Conservation (phyloP, 2,113 vertebrate genomes). For the Spermophilus dauricus region DNA sequence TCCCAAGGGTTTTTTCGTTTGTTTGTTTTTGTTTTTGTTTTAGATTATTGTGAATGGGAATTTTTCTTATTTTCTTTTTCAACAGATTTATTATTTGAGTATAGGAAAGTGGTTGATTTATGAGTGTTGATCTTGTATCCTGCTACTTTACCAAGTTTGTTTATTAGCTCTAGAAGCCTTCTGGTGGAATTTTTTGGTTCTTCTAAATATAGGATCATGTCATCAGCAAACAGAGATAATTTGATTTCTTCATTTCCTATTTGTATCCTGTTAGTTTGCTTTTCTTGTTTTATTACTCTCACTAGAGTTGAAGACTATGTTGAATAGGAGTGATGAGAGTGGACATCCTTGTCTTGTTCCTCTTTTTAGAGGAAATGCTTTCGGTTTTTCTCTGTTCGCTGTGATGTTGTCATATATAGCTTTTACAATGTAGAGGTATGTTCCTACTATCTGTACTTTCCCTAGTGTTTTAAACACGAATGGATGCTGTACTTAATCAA, state of each 20-base stretch:
- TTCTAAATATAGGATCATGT: slow-evolving; percentile 20
- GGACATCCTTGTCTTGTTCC: not conserved
- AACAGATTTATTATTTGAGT: too few relatives aligned
- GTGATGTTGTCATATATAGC: too few relatives aligned
- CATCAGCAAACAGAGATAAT: not conserved
- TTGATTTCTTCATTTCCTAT: slow-evolving; percentile 16
- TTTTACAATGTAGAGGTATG: too few relatives aligned
- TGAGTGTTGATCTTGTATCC: not conserved
- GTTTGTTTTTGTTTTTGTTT: not conserved
- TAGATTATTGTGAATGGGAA: not conserved
- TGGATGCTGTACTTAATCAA: too few relatives aligned
- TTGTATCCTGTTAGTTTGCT: not conserved
- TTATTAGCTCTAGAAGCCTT: not conserved
- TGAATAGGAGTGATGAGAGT: slow-evolving; percentile 16
- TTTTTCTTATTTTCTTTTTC: not conserved
- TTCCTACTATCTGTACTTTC: too few relatives aligned
- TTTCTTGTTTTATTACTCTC: not conserved
- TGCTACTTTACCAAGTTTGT: not conserved
- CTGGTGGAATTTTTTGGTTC: not conserved
- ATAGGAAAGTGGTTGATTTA: not conserved
- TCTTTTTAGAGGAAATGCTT: not conserved
- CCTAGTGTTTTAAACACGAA: too few relatives aligned
- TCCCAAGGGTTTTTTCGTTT: not conserved
- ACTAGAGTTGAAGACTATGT: not conserved
- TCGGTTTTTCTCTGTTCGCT: too few relatives aligned